phyloP scores from a whole-genome alignment of 2,113 vertebrate species.

The Corythornis madagascariensis region DNA sequence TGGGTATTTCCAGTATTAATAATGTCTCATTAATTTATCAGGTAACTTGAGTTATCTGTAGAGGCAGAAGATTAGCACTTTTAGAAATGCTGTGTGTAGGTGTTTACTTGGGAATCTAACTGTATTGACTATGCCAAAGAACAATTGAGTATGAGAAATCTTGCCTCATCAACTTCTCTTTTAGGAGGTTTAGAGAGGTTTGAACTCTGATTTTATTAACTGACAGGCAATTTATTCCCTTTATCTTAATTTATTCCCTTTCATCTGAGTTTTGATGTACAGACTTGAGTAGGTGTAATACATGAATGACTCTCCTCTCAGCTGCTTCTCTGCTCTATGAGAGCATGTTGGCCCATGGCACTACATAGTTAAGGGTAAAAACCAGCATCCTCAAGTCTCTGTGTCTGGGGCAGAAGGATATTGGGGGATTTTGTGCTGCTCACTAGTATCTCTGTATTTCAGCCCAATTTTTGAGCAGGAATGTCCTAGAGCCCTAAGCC shows the following conservation, averaged over 20 bases:
- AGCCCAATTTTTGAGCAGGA: not conserved
- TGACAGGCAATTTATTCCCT: not conserved
- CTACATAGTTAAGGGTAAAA: not conserved
- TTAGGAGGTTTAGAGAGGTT: not conserved
- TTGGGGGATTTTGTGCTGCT: not conserved
- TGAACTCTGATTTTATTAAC: not conserved
- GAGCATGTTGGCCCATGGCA: fast-evolving
- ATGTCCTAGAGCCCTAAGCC: not conserved
- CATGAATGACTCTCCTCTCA: not conserved
- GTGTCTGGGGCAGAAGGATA: not conserved
- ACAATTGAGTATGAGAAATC: not conserved
- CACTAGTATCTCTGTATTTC: not conserved
- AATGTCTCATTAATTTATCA: not conserved
- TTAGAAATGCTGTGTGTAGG: not conserved
- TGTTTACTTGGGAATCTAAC: not conserved
- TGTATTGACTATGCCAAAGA: not conserved
- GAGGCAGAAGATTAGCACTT: not conserved
- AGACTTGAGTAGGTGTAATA: not conserved
- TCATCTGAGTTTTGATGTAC: not conserved
- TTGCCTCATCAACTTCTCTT: not conserved
- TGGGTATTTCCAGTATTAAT: not conserved
- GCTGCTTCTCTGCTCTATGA: not conserved
- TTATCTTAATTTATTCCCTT: not conserved
- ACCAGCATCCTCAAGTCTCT: not conserved
- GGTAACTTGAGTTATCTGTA: not conserved